Evolutionary conservation across 2,888 invertebrate genomes (phyloP), one percentile per base, ranked within the genome.

Genomic region (Hydropsyche betteni): DNA sequence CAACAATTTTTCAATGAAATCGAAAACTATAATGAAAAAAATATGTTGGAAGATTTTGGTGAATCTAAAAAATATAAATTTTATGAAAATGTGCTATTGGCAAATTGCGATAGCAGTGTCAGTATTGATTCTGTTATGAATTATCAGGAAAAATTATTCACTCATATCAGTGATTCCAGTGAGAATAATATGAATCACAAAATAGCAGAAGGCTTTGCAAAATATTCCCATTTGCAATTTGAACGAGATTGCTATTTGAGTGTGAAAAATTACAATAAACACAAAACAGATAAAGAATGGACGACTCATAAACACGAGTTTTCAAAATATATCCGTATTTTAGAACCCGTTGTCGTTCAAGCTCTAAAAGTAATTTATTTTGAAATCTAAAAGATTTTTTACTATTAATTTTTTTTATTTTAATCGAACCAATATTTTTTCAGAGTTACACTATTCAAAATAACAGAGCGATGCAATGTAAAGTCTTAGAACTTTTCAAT

Each of bases 331-430:
- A 97, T 98, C 79, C 90, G 96, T 80, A 88, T 98, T 81, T 98
- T 98, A 86, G 98, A 98, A 84, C 96, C 97, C 0, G 92, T 98
- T 84, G 98, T 98, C 76, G 97, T 98, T 82, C 94, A 95, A 84
- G 93, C 97, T 78, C 87, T 97, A 81, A 95, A 93, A 89, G 93
- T 94, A 83, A 83, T 7, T 64, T 64, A n/a, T 7, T 36, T 64
- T 74, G 24, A 24, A 55, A 33, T 16, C 38, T 52, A 68, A 51
- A 33, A 71, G 14, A 53, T 74, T 69, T 16, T n/a, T 8, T 24
- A 24, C 2, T 24, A 24, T 24, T 24, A 2, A 24, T 2, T 24
- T 24, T 2, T n/a, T 24, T 24, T 24, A 34, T 55, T 58, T 24
- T 55, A 52, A 14, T 16, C 52, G 38, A 36, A 24, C 24, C 24